phyloP scores from a whole-genome alignment of 2,797 vertebrate genomes.

The Halcyon smyrnensis region DNA sequence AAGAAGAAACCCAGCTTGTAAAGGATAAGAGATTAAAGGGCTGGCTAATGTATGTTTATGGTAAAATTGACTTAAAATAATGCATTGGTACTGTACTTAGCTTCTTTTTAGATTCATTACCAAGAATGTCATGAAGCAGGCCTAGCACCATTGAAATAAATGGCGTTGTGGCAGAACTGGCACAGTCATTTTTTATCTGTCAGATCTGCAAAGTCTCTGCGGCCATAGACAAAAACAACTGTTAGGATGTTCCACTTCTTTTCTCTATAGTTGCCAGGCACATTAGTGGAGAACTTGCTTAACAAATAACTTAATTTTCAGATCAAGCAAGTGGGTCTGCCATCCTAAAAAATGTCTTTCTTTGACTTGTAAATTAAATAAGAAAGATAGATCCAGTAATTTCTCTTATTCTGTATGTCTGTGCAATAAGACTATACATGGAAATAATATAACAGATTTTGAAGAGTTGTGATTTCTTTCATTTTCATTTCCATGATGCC shows the following conservation, averaged over 20 bases:
- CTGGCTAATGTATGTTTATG: background rate
- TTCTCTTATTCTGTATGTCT: background rate
- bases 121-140: conserved; percentile 13
- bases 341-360: background rate
- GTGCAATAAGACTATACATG: background rate
- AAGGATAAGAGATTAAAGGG: conserved; percentile 7
- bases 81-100: background rate
- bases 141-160: conserved; percentile 43
- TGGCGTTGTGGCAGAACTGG: conserved; percentile 6
- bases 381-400: background rate
- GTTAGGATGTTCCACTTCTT: background rate
- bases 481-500: background rate
- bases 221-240: background rate
- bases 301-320: background rate
- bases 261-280: background rate
- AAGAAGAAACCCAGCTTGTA: background rate
- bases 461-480: background rate
- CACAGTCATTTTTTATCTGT: conserved; percentile 37
- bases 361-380: background rate
- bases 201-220: background rate
- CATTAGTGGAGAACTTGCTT: background rate
- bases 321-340: background rate
- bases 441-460: background rate
- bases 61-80: conserved; percentile 38
- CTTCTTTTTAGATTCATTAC: conserved; percentile 41